Percentiles rank a stretch among this genome's conserved stretches.
These are phyloP conservation scores for Bos javanicus DNA, from an alignment of 2,113 vertebrate genomes.

Conservation along the genomic window DNA sequence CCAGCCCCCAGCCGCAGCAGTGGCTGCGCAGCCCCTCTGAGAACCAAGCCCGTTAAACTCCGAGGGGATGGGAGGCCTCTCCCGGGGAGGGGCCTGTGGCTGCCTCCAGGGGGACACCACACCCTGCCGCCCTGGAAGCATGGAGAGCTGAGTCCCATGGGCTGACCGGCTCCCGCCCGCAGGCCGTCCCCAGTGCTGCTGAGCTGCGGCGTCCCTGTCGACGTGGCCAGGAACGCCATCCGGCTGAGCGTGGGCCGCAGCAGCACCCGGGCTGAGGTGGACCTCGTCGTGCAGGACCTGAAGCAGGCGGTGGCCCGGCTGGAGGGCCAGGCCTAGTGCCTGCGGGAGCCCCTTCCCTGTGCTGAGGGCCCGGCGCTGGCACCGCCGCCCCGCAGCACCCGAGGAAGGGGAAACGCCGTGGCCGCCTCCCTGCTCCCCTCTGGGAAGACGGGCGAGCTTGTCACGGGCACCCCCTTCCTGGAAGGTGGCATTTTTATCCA, in stretches of 20 bases:
- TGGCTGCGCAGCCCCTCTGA: fast-evolving
- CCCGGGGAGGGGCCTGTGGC: fast-evolving
- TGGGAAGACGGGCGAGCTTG: fast-evolving
- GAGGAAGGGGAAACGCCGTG: fast-evolving
- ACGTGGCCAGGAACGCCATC: constrained; percentile 89
- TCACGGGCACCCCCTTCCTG: fast-evolving
- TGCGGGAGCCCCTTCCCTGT: not conserved
- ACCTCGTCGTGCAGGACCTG: constrained; percentile 90
- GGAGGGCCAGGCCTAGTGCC: not conserved
- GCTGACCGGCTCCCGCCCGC: not conserved
- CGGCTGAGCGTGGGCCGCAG: constrained; percentile 91
- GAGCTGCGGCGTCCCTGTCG: constrained; percentile 84
- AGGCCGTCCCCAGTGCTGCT: constrained; percentile 94
- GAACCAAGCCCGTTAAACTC: fast-evolving
- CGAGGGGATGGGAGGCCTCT: not conserved
- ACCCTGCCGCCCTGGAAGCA: not conserved
- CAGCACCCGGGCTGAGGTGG: constrained; percentile 88
- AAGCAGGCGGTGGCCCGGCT: constrained; percentile 84
- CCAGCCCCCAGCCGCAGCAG: not conserved
- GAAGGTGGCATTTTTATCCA: not conserved
- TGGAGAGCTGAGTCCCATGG: fast-evolving
- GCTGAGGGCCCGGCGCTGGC: fast-evolving
- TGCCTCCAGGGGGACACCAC: not conserved
- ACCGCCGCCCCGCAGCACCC: fast-evolving
- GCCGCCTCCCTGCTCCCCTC: not conserved